Percentiles rank a stretch among this genome's conserved stretches.
These are phyloP conservation scores for Alloplasta piceator DNA, from an alignment of 2,888 invertebrate species.

Conservation along the genomic window DNA sequence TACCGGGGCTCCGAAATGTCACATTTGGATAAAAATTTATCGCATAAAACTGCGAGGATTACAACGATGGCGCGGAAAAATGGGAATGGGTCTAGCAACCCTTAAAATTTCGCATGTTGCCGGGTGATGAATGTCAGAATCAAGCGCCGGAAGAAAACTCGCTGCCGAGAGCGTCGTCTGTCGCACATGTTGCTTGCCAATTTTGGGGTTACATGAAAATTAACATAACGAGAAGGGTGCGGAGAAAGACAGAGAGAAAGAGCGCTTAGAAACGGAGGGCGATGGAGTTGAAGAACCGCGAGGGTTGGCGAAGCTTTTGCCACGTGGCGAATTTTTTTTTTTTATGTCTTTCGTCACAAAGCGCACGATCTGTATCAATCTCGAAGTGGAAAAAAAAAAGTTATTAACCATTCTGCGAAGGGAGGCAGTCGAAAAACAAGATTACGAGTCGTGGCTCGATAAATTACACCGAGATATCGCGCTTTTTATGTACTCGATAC, in stretches of 20 bases:
- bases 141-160: slow-evolving; percentile 24
- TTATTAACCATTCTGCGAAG: neutral
- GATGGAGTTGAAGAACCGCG: slow-evolving; percentile 31
- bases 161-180: slow-evolving; percentile 59
- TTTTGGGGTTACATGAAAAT: slow-evolving; percentile 71
- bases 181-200: slow-evolving; percentile 67
- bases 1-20: too few species aligned
- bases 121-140: slow-evolving; percentile 24
- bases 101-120: too few species aligned
- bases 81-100: too few species aligned
- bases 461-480: slow-evolving; percentile 23
- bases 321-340: slow-evolving; percentile 67
- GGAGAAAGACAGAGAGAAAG: slow-evolving; percentile 1
- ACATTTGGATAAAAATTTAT: too few species aligned
- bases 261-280: slow-evolving; percentile 21
- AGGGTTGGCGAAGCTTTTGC: slow-evolving; percentile 66
- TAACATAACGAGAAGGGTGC: slow-evolving; percentile 70
- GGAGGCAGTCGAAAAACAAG: neutral
- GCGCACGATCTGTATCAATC: slow-evolving; percentile 24
- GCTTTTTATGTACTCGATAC: neutral
- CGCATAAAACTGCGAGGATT: too few species aligned
- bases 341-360: neutral
- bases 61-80: too few species aligned
- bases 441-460: slow-evolving; percentile 20
- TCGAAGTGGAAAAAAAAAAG: neutral